These are phyloP conservation scores for Dendronephthya gigantea DNA, from an alignment of 64 coral and sea anemone genomes.

Conservation along the genomic window DNA sequence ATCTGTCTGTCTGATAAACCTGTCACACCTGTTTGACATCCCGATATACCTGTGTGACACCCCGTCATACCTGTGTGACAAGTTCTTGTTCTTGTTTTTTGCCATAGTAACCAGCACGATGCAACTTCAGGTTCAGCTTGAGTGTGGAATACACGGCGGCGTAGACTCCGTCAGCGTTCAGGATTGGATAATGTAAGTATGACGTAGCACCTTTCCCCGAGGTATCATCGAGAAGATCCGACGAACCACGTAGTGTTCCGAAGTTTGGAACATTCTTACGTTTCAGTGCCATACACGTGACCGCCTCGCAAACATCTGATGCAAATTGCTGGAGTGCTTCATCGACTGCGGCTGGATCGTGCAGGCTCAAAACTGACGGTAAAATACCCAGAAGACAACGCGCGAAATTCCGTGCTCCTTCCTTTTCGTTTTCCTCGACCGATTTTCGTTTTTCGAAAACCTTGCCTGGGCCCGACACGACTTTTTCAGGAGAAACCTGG, in stretches of 20 bases:
- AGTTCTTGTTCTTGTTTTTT: slow-evolving; percentile 47
- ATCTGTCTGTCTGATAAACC: too few species aligned
- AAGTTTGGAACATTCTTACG: slow-evolving; percentile 98
- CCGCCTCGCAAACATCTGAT: slow-evolving; percentile 92
- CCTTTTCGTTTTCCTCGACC: slow-evolving; percentile 93
- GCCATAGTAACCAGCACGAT: slow-evolving; percentile 63
- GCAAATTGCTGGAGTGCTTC: slow-evolving; percentile 94
- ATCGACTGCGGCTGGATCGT: slow-evolving; percentile 58
- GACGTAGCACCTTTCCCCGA: slow-evolving; percentile 92
- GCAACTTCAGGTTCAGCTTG: slow-evolving; percentile 56
- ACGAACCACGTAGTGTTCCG: slow-evolving; percentile 89
- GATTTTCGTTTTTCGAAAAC: slow-evolving; percentile 69
- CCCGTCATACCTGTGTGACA: slow-evolving; percentile 55
- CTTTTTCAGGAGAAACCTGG: slow-evolving; percentile 23
- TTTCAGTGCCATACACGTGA: slow-evolving; percentile 92
- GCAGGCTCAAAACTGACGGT: slow-evolving; percentile 73
- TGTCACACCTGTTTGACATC: neutral
- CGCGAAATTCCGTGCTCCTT: slow-evolving; percentile 91
- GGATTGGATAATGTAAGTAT: slow-evolving; percentile 75
- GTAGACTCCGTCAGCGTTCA: slow-evolving; percentile 96
- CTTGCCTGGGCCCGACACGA: slow-evolving; percentile 47
- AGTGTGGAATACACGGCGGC: slow-evolving; percentile 78
- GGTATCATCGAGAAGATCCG: slow-evolving; percentile 88
- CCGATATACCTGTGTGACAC: too few species aligned
- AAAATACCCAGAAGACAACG: slow-evolving; percentile 92